Evolutionary conservation across 2,888 invertebrate species (phyloP).

Genomic region (Metalampra italica): DNA sequence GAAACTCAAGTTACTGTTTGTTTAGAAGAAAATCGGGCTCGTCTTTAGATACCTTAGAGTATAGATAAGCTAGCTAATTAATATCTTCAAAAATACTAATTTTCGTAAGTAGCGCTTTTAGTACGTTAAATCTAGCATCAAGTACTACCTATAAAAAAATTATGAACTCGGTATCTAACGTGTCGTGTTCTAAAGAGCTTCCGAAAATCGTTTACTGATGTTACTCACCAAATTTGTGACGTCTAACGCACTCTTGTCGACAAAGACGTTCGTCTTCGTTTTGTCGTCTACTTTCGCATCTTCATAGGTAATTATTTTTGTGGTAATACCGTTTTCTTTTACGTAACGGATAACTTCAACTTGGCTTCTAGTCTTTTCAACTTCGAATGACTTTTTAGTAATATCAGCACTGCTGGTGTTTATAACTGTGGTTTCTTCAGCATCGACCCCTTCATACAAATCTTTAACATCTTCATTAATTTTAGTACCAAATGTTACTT

Average conservation of each 20-base stretch:
- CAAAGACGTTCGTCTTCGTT: constrained; percentile 70
- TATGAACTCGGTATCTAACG: no score
- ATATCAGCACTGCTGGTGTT: constrained; percentile 55
- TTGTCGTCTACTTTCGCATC: constrained; percentile 74
- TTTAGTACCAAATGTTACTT: constrained; percentile 76
- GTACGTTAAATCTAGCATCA: no score
- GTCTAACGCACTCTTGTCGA: constrained; percentile 73
- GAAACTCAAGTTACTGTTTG: no score
- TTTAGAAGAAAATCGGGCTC: no score
- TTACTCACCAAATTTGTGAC: constrained; percentile 73
- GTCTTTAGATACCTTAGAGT: no score
- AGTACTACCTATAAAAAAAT: no score
- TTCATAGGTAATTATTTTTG: constrained; percentile 71
- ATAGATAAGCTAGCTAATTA: no score
- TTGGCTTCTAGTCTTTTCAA: constrained; percentile 70
- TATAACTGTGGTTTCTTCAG: constrained; percentile 58
- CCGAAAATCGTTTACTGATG: no score
- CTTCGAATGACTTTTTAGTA: constrained; percentile 65
- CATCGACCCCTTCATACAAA: constrained; percentile 66
- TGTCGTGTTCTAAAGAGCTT: no score
- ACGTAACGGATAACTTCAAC: constrained; percentile 72
- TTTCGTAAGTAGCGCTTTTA: no score
- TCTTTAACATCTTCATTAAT: constrained; percentile 80
- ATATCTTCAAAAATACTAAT: no score
- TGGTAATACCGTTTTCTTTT: constrained; percentile 68